phyloP scores from a whole-genome alignment of 2,888 invertebrate genomes.

The Polyommatus icarus region DNA sequence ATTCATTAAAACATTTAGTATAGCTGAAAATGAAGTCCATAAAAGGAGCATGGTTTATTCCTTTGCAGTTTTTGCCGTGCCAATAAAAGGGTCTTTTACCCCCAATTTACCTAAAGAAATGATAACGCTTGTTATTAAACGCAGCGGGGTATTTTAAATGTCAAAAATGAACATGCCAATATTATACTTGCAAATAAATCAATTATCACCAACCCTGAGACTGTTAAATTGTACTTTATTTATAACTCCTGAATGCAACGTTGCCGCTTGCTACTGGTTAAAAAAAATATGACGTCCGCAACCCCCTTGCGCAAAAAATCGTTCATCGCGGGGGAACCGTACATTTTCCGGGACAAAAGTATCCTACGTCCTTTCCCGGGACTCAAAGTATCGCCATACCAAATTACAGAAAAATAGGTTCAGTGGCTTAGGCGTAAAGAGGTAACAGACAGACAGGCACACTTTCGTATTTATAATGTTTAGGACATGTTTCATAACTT shows the following conservation, averaged over 20 bases:
- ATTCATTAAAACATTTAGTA: no score
- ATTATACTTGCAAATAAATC: constrained; percentile 29
- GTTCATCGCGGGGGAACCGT: no score
- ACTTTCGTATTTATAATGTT: no score
- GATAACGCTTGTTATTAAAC: background rate
- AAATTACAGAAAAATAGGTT: no score
- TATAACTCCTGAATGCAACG: background rate
- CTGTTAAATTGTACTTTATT: background rate
- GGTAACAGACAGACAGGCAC: no score
- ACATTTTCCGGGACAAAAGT: no score
- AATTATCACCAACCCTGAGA: constrained; percentile 13
- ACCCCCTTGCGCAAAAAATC: background rate
- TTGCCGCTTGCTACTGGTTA: no score
- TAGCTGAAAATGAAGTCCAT: background rate
- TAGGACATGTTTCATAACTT: no score
- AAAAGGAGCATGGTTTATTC: background rate
- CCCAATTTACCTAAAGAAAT: background rate
- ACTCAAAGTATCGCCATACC: no score
- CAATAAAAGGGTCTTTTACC: background rate
- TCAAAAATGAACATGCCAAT: constrained; percentile 2
- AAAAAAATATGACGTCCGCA: background rate
- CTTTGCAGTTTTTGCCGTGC: background rate
- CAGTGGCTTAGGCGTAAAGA: no score
- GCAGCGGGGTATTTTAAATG: constrained; percentile 23
- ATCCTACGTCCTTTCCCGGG: no score